phyloP scores from a whole-genome alignment of 1,140 invertebrate species.

The Heliothis subflexa region DNA sequence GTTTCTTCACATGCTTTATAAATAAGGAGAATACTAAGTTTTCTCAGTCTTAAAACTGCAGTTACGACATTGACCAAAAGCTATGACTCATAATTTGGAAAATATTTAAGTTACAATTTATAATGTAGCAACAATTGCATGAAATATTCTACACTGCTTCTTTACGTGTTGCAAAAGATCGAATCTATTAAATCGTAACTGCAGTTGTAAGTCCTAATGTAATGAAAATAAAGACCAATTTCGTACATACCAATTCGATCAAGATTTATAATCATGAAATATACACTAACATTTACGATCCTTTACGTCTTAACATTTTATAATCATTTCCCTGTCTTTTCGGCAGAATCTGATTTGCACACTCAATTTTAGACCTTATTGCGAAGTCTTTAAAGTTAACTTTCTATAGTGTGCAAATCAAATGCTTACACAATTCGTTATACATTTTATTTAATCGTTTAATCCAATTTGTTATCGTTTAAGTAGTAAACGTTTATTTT shows the following conservation, averaged over 20 bases:
- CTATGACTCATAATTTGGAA: no score
- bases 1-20: no score
- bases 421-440: not conserved
- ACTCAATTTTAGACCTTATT: not conserved
- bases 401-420: not conserved
- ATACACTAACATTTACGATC: conserved; percentile 11
- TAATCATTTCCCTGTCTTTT: not conserved
- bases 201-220: not conserved
- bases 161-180: not conserved
- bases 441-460: not conserved
- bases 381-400: not conserved
- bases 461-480: conserved; percentile 13
- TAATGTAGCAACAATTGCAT: no score
- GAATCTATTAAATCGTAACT: conserved; percentile 1
- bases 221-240: conserved; percentile 5
- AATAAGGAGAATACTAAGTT: no score
- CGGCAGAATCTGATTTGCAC: conserved; percentile 9
- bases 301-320: not conserved
- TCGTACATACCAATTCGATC: conserved; percentile 10
- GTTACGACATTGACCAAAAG: no score
- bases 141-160: no score
- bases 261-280: not conserved
- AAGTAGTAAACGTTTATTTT: conserved; percentile 12
- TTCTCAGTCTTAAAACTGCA: no score
- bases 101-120: no score